Evolutionary conservation across 2,888 invertebrate species (phyloP).

Genomic region (Stictocephala bisonia): DNA sequence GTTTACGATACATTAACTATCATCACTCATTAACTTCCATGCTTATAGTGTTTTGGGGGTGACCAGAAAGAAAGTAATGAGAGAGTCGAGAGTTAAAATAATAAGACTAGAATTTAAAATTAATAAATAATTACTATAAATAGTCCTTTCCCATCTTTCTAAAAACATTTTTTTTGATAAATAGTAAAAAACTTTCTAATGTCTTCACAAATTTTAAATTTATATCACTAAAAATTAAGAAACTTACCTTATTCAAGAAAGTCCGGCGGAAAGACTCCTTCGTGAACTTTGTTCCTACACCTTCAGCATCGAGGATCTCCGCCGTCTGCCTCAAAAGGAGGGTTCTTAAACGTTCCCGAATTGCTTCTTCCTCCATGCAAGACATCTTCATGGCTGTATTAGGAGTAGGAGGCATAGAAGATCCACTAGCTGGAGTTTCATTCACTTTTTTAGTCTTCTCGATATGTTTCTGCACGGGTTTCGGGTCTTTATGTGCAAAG

Average conservation of each 20-base stretch:
- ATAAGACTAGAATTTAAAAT: no score
- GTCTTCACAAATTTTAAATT: no score
- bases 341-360: constrained; percentile 71
- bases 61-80: no score
- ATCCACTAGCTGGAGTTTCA: constrained; percentile 48
- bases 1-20: no score
- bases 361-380: constrained; percentile 78
- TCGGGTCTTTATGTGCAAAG: constrained; percentile 16
- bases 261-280: constrained; percentile 74
- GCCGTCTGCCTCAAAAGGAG: constrained; percentile 74
- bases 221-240: no score
- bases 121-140: no score
- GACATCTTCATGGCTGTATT: constrained; percentile 65
- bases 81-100: no score
- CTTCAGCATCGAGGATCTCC: constrained; percentile 73
- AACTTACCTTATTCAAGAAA: constrained; percentile 77
- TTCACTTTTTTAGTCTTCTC: constrained; percentile 28
- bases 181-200: no score
- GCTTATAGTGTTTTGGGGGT: no score
- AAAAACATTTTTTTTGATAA: no score
- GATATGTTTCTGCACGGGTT: constrained; percentile 7
- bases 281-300: constrained; percentile 67
- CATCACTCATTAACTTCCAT: no score
- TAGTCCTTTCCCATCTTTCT: no score
- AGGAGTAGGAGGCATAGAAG: constrained; percentile 55